Percentiles rank a stretch among this genome's conserved stretches.
Evolutionary conservation across 2,888 invertebrate species (phyloP).

Genomic region (Drosophila paramelanica): DNA sequence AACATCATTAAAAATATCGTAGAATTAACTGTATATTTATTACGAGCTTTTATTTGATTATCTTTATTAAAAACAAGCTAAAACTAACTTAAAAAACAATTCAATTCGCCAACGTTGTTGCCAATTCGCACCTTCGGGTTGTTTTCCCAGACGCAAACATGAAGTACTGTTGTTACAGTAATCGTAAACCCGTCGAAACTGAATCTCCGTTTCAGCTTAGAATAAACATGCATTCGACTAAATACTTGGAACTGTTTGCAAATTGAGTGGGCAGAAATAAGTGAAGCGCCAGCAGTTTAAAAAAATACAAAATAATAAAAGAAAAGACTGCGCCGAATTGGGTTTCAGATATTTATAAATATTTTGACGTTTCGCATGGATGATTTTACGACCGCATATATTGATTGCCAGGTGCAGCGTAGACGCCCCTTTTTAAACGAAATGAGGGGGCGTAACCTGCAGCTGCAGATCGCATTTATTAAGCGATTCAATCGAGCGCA

Average conservation of each 20-base stretch:
- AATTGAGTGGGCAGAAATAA: slow-evolving; percentile 29
- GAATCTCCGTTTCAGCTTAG: slow-evolving; percentile 5
- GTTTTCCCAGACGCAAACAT: slow-evolving; percentile 49
- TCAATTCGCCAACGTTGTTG: background rate
- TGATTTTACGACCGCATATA: slow-evolving; percentile 8
- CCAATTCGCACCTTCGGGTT: background rate
- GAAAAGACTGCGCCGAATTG: slow-evolving; percentile 1
- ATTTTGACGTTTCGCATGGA: slow-evolving; percentile 12
- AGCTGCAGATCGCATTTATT: slow-evolving; percentile 30
- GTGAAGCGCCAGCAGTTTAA: slow-evolving; percentile 44
- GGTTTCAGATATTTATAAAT: slow-evolving; percentile 15
- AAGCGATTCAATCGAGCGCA: slow-evolving; percentile 49
- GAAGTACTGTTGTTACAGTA: slow-evolving; percentile 40
- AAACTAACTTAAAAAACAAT: background rate
- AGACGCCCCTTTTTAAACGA: slow-evolving; percentile 29
- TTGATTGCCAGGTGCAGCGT: slow-evolving; percentile 51
- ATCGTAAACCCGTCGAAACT: slow-evolving; percentile 25
- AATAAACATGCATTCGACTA: slow-evolving; percentile 23
- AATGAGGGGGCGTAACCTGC: slow-evolving; percentile 37
- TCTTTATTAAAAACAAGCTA: no score
- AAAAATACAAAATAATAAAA: background rate
- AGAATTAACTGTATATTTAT: background rate
- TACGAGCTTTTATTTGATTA: no score
- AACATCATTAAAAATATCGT: background rate
- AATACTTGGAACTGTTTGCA: slow-evolving; percentile 39